Conservation (phyloP, 2,113 vertebrate species). For the Etheostoma cragini region DNA sequence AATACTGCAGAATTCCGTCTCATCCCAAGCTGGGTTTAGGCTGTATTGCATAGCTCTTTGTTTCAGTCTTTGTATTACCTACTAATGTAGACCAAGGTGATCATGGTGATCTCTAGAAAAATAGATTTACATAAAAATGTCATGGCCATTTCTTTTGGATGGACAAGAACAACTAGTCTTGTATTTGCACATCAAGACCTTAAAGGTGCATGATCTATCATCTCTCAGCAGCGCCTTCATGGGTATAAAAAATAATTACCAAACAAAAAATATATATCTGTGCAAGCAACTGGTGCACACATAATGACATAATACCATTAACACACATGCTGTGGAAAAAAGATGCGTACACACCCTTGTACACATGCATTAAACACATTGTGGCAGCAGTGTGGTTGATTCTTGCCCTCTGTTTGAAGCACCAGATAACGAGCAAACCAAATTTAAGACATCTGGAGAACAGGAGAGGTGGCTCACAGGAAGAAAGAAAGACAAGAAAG, state of each 20-base stretch:
- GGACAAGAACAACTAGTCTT: background rate
- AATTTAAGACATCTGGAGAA: conserved; percentile 61
- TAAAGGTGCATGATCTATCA: background rate
- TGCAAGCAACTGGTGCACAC: conserved; percentile 13
- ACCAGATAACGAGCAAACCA: conserved; percentile 59
- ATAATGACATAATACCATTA: background rate
- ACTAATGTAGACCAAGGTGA: conserved; percentile 1
- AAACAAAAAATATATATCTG: background rate
- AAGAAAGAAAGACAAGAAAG: background rate
- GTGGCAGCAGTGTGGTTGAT: conserved; percentile 27
- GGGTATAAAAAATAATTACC: background rate
- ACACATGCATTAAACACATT: background rate
- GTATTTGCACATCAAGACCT: background rate
- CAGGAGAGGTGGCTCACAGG: conserved; percentile 29
- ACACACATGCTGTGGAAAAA: conserved; percentile 21
- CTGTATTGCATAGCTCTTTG: background rate
- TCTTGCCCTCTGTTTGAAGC: conserved; percentile 30
- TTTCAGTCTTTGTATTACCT: background rate
- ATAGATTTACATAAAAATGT: background rate
- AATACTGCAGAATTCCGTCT: background rate
- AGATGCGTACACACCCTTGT: background rate
- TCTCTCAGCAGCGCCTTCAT: background rate
- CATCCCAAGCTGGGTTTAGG: background rate
- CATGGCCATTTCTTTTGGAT: background rate
- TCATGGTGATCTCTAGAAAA: background rate